Base-by-base conservation (phyloP, 2,113 vertebrate genomes). In the Colaptes auratus region DNA sequence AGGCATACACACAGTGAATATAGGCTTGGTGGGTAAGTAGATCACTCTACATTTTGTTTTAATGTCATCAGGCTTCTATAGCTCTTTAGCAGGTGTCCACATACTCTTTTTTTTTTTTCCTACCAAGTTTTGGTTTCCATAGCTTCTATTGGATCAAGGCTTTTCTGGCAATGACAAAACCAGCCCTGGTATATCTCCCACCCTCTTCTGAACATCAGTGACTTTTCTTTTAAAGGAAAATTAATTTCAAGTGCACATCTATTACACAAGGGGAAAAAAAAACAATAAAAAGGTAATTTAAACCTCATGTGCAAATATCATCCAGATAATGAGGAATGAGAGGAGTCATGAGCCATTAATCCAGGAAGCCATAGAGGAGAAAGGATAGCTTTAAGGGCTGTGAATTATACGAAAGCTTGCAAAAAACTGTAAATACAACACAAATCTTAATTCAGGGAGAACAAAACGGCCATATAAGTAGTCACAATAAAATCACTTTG, bases 51-150 rank as follows among this genome's bases (percentile, higher is more conserved):
- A 69, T 95, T 94, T 95, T 90, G 80, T 88, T 95, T 91, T 73
- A 94, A 94, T 92, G 55, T 72, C 83, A 76, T 95, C 69, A 83
- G 67, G 58, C 78, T 96, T 91, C 89, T 89, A 53, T 88, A 96
- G 81, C 78, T 96, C 88, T 95, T 96, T 96, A 95, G 64, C 95
- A 96, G 90, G 97, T 92, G 90, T 82, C 56, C 65, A 27, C 3
- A 50, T 24, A 70, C 19, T 23, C 35, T 64, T 36, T 21, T 23
- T 13, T 12, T n/a, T 59, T 63, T 61, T 84, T 71, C 48, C 78
- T 92, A 93, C 42, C 13, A 76, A 76, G 72, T 77, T 64, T 85
- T 86, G 20, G 79, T 95, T 97, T 97, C 93, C 90, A 96, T 79
- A 94, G 83, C 79, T 94, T 82, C 69, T 72, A 42, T 36, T 74